Evolutionary conservation across 2,113 vertebrate genomes (phyloP).

Genomic region (Corapipo altera): DNA sequence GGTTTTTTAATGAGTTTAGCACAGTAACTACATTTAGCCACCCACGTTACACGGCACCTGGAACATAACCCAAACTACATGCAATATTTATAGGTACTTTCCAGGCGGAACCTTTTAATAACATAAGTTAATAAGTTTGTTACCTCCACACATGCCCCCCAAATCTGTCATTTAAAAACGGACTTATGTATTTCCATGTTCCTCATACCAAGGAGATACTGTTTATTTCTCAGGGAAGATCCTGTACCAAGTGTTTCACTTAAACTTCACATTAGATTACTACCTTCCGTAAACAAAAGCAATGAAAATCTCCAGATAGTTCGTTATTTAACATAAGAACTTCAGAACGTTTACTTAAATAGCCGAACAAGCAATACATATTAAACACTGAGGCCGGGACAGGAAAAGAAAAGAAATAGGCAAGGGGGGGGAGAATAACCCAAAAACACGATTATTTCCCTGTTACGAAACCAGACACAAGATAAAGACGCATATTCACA

Average conservation of each 20-base stretch:
- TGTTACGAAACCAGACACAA: constrained; percentile 16
- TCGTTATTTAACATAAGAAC: background rate
- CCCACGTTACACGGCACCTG: background rate
- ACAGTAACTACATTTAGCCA: background rate
- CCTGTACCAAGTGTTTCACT: background rate
- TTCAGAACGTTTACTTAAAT: background rate
- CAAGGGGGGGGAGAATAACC: fast-evolving
- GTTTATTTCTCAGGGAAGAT: background rate
- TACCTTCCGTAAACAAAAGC: background rate
- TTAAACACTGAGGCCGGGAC: background rate
- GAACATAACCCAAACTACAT: background rate
- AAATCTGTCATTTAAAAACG: background rate
- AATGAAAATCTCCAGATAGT: background rate
- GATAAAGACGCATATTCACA: background rate
- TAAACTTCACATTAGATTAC: background rate
- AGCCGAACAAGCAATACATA: background rate
- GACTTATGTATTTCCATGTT: background rate
- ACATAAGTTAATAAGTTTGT: background rate
- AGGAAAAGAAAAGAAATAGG: background rate
- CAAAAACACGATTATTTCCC: background rate
- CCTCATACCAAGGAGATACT: background rate
- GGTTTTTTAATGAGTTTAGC: background rate
- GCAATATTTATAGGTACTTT: background rate
- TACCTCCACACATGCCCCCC: background rate
- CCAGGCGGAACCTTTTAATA: background rate